Evolutionary conservation across 2,797 vertebrate species (phyloP).

Genomic region (Odontamblyopus rebecca): DNA sequence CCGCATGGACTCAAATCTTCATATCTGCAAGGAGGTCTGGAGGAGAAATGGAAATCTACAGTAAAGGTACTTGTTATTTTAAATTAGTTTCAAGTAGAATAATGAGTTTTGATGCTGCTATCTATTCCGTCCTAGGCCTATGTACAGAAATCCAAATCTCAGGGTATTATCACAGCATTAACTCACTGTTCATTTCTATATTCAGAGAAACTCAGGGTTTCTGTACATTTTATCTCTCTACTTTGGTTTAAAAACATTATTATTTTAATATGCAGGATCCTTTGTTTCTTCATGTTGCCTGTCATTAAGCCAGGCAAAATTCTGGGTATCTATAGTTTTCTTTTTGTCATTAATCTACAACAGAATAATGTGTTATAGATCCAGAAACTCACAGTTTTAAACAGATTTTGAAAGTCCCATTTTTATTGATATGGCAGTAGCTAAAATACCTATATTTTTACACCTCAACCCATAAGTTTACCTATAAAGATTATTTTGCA

Average conservation of each 20-base stretch:
- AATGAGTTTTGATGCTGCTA: background rate
- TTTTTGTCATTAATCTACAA: background rate
- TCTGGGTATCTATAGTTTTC: background rate
- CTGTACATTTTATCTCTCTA: too few species aligned
- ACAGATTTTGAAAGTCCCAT: background rate
- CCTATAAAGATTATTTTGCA: background rate
- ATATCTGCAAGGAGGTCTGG: conserved; percentile 63
- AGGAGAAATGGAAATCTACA: background rate
- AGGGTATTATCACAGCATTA: too few species aligned
- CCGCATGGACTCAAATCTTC: conserved; percentile 65
- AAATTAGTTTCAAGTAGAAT: background rate
- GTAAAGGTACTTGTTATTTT: background rate
- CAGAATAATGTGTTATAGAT: background rate
- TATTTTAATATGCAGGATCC: too few species aligned
- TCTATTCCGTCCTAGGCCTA: too few species aligned
- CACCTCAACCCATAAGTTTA: background rate
- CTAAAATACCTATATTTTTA: background rate
- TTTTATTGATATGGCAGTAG: background rate
- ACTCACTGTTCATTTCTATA: too few species aligned
- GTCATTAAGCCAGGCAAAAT: too few species aligned
- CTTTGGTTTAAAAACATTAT: too few species aligned
- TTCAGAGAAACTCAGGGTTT: too few species aligned
- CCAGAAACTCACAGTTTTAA: background rate
- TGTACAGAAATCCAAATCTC: too few species aligned
- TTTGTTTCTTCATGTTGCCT: too few species aligned